Conservation (phyloP, 2,113 vertebrate genomes). For the Rhagologus leucostigma region DNA sequence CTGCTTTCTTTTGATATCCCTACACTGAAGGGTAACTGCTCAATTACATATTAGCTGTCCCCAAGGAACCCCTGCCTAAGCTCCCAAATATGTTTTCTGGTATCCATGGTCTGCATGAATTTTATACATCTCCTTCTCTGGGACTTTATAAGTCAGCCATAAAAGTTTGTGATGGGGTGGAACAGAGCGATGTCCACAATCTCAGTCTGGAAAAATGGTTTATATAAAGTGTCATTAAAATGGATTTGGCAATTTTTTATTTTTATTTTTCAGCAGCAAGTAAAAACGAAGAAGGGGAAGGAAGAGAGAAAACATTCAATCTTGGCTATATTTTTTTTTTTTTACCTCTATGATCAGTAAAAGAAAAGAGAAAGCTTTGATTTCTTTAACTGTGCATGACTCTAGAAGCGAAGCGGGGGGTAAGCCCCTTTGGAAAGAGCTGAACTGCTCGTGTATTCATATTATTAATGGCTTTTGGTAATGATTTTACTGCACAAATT, state of each 20-base stretch:
- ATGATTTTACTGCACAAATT: slow-evolving; percentile 53
- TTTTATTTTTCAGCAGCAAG: slow-evolving; percentile 13
- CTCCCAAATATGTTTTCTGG: background rate
- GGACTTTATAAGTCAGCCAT: slow-evolving; percentile 36
- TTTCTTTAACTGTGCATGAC: background rate
- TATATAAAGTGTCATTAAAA: slow-evolving; percentile 45
- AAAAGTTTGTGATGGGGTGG: slow-evolving; percentile 56
- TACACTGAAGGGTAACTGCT: background rate
- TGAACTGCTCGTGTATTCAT: slow-evolving; percentile 20
- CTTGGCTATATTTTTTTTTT: background rate
- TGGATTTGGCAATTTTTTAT: slow-evolving; percentile 42
- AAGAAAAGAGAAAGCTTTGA: background rate
- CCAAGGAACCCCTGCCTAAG: background rate
- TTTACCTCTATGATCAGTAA: background rate
- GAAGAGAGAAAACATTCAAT: background rate
- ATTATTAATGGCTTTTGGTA: slow-evolving; percentile 53
- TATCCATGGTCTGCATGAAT: slow-evolving; percentile 8
- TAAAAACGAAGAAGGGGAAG: background rate
- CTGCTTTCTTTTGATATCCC: background rate
- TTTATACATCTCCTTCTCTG: slow-evolving; percentile 40
- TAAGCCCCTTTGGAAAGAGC: slow-evolving; percentile 39
- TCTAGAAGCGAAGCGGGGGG: background rate
- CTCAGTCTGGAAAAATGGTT: slow-evolving; percentile 53
- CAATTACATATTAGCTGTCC: background rate
- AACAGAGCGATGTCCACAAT: slow-evolving; percentile 20